Base-by-base conservation (phyloP, 2,113 vertebrate species). In the Hystrix brachyura region DNA sequence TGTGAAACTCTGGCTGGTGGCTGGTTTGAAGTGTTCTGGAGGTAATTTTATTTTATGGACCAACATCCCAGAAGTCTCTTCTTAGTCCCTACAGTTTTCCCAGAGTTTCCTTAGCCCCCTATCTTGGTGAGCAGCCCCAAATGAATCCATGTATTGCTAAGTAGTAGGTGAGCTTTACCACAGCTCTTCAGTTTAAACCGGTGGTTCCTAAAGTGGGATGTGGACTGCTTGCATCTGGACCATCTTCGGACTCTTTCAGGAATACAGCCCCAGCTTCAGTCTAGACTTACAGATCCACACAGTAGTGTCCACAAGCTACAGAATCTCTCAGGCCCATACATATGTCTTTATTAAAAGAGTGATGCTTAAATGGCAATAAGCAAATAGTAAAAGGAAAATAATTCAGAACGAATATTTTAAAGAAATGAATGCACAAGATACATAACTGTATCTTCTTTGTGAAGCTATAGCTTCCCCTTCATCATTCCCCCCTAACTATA, bases 381-480 rank as follows among this genome's bases (percentile, higher is more conserved):
- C 65, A 92, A 95, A 12, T 14, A 72, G 14, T 74, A 87, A 92
- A 94, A 76, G 48, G 57, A 90, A 93, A 69, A 32, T 74, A 87
- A 87, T 96, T 64, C 83, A 85, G 79, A 87, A 69, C 43, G 94
- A 96, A 93, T 19, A 83, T n/a, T 91, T 82, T 87, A 93, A 86
- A 72, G 86, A 76, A 85, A 86, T 1, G 3, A 78, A 85, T 90
- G 48, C 48, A n/a, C 34, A 57, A 71, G 67, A 57, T 23, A 6
- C 19, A 69, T 46, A 62, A 12, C 59, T 85, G 0, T 78, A 1
- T 83, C 62, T 89, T 89, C 48, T 43, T 91, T 51, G 32, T 64
- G 83, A 95, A 86, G 67, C 74, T 23, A 1, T n/a, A 7, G 14
- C 18, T 64, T 62, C 57, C 23, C 29, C 10, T 74, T 65, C 8